Evolutionary conservation across 2,888 invertebrate genomes (phyloP).

Genomic region (Apamea epomidion): DNA sequence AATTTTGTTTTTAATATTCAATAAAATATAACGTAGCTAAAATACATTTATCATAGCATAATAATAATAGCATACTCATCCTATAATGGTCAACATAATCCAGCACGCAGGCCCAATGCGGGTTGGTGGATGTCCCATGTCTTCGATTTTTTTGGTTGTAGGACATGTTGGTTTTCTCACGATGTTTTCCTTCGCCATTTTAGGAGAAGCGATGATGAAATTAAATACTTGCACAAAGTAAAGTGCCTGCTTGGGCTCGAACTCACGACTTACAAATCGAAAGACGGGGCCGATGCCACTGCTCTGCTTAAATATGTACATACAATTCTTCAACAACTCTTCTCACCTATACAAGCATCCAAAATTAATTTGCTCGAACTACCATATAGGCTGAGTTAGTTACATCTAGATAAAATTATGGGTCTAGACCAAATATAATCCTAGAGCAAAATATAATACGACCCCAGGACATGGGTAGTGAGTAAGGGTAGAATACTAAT

Average conservation of each 20-base stretch:
- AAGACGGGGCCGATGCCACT: neutral
- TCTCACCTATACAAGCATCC: neutral
- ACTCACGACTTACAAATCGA: neutral
- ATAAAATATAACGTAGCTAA: neutral
- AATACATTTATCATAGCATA: neutral
- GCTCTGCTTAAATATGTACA: neutral
- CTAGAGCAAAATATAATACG: constrained; percentile 44
- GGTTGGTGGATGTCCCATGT: neutral
- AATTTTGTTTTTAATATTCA: neutral
- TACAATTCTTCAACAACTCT: neutral
- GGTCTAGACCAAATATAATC: constrained; percentile 54
- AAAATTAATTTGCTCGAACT: constrained; percentile 40
- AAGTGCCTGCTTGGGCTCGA: neutral
- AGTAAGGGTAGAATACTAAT: constrained; percentile 64
- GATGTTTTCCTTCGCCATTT: neutral
- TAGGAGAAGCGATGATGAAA: neutral
- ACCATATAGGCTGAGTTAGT: constrained; percentile 32
- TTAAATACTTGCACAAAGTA: neutral
- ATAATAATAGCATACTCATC: no score
- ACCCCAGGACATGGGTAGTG: constrained; percentile 38
- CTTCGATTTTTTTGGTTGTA: neutral
- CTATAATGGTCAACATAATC: no score
- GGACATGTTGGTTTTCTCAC: neutral
- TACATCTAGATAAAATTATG: constrained; percentile 43
- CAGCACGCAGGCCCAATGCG: no score